A percentile compares a stretch with the other conserved stretches of the same genome.
Evolutionary conservation across 2,888 invertebrate genomes (phyloP).

Genomic region (Epinotia ramella): DNA sequence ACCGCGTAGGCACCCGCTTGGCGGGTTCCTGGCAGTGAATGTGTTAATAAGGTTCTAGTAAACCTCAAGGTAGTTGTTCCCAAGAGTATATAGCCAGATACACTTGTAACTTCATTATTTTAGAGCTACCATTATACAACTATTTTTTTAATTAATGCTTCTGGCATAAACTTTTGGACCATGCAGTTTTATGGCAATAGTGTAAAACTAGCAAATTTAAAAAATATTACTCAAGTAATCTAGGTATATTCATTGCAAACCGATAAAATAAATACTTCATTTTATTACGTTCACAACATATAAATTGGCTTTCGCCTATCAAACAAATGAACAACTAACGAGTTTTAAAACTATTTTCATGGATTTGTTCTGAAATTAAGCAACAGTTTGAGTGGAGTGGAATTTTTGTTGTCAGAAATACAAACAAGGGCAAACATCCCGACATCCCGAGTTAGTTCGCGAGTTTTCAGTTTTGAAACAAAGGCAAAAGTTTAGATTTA

Average conservation of each 20-base stretch:
- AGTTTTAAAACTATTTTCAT: slow-evolving; percentile 41
- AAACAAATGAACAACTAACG: slow-evolving; percentile 29
- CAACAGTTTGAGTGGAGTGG: slow-evolving; percentile 58
- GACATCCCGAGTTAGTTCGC: slow-evolving; percentile 55
- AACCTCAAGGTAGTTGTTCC: too few species aligned
- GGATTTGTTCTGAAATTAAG: slow-evolving; percentile 57
- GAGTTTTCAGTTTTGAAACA: slow-evolving; percentile 52
- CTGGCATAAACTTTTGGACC: too few species aligned
- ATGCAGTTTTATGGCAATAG: too few species aligned
- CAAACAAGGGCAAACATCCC: slow-evolving; percentile 53
- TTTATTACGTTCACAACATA: background rate
- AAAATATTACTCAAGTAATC: too few species aligned
- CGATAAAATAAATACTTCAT: background rate
- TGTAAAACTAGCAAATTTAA: too few species aligned
- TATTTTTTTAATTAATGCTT: too few species aligned
- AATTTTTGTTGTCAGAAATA: slow-evolving; percentile 60
- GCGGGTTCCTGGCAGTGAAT: too few species aligned
- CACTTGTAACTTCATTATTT: too few species aligned
- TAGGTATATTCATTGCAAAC: background rate
- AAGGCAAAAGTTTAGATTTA: slow-evolving; percentile 52
- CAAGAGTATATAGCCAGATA: too few species aligned
- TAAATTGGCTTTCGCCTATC: background rate
- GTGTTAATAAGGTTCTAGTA: too few species aligned
- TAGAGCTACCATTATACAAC: too few species aligned
- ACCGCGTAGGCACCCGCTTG: too few species aligned